Base-by-base conservation (phyloP, 2,113 vertebrate genomes). In the Thryonomys swinderianus region DNA sequence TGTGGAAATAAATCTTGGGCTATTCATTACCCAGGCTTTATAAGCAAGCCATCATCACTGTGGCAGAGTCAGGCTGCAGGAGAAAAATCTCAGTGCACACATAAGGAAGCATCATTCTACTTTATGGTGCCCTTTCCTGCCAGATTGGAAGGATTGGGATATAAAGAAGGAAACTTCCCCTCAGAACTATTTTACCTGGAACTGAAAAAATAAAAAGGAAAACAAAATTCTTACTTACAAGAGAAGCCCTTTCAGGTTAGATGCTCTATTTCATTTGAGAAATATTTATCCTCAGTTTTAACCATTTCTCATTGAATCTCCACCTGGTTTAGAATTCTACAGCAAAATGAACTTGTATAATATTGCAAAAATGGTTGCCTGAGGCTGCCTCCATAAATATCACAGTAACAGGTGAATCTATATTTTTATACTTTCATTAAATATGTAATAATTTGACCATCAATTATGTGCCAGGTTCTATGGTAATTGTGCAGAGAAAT, bases 1-100 rank as follows among this genome's bases (percentile, higher is more conserved):
- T 97, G 74, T 89, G 94, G 94, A 93, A 94, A 89, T 96, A 95
- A 96, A 94, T 95, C 91, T 89, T 87, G 67, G 86, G 18, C 83
- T 95, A 91, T 96, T 94, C 93, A 92, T 95, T 96, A 95, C 62
- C 93, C 80, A 81, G 89, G 90, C 21, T 96, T 94, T 89, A 80
- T 81, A 94, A 93, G 95, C 59, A 84, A 93, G 79, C 80, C 76
- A 55, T 91, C 86, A 64, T 84, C 45, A 37, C 59, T 9, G 2
- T 30, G 53, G 91, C 91, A 95, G 80, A 48, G 48, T 3, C 66
- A 80, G 93, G 83, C 57, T 71, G 74, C 32, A 66, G 18, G 25
- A 34, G 67, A 66, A 84, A 96, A 94, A 86, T 51, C 76, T 93
- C 93, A 74, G 5, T 45, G n/a, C 80, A 88, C 37, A 78, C n/a